Base-by-base conservation (phyloP, 1,140 invertebrate species). In the Ruditapes philippinarum region DNA sequence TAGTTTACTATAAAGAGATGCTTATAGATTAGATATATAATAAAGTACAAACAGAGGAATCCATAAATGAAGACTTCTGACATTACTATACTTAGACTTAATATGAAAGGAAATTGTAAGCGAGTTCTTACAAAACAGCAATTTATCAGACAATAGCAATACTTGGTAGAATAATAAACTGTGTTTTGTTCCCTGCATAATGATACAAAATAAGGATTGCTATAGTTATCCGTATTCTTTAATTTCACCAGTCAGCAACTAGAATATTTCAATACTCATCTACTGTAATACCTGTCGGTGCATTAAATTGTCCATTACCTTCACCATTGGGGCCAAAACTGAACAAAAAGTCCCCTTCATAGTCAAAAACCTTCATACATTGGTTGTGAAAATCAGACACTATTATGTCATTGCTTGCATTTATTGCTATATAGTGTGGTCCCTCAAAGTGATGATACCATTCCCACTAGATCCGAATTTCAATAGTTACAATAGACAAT, bases 321-420 rank as follows among this genome's bases (percentile, higher is more conserved):
- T 96, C 96, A 19, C 96, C 96, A 89, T 95, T 95, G 25, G 95
- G 94, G 49, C 96, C 96, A 90, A 96, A 96, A 94, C 93, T 89
- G 89, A 95, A 94, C 79, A 94, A 91, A 89, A 95, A 95, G 38
- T 92, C 94, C 7, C 94, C 95, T 87, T 96, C 93, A 73, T 79
- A 91, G 89, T 95, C 93, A 90, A 95, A 96, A 93, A 95, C 96
- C 94, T 97, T 97, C 54, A 97, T 95, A 91, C 96, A 96, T 92
- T 97, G 97, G 92, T 97, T 97, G 92, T 97, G 96, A 93, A 97
- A 97, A 91, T 97, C 97, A 19, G 97, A 96, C 7, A 97, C 95
- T 45, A 97, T 95, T 88, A 97, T 96, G 80, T 97, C 96, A 92
- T 95, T 95, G 49, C 95, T 95, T 42, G 95, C 94, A 91, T 96